A percentile compares a stretch with the other conserved stretches of the same genome.
These are phyloP conservation scores for Andrena minutula DNA, from an alignment of 2,888 invertebrate genomes.

Conservation along the genomic window DNA sequence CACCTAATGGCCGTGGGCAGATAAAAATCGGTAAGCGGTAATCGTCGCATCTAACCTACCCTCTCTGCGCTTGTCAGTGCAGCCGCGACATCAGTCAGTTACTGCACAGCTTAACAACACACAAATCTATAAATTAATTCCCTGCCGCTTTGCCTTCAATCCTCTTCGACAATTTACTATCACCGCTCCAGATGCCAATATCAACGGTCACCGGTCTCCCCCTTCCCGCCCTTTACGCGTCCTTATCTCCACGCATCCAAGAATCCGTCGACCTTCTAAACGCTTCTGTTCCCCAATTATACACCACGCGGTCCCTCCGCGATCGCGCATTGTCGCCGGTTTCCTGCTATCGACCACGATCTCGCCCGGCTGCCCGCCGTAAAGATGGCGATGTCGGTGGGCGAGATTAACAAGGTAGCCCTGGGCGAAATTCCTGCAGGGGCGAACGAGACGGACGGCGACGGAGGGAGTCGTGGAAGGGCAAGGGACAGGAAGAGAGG, in stretches of 20 bases:
- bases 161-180: too few relatives aligned
- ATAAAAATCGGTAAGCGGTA: too few relatives aligned
- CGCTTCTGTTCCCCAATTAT: slow-evolving; percentile 1
- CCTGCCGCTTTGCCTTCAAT: too few relatives aligned
- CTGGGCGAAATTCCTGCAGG: slow-evolving; percentile 67
- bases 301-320: slow-evolving; percentile 15
- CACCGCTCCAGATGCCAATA: too few relatives aligned
- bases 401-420: slow-evolving; percentile 71
- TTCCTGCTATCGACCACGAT: slow-evolving; percentile 68
- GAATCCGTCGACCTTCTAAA: neutral
- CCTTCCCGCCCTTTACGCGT: too few relatives aligned
- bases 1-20: too few relatives aligned
- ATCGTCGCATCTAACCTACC: too few relatives aligned
- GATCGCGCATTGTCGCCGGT: slow-evolving; percentile 61
- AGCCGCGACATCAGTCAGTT: too few relatives aligned
- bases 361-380: slow-evolving; percentile 63
- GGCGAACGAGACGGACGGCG: slow-evolving; percentile 37
- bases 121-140: too few relatives aligned
- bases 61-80: too few relatives aligned
- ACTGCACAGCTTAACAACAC: too few relatives aligned
- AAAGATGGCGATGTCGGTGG: slow-evolving; percentile 72
- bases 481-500: slow-evolving; percentile 4
- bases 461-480: slow-evolving; percentile 7
- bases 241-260: neutral
- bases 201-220: too few relatives aligned